Conservation (phyloP, 2,797 vertebrate species). For the Gambelia wislizenii region DNA sequence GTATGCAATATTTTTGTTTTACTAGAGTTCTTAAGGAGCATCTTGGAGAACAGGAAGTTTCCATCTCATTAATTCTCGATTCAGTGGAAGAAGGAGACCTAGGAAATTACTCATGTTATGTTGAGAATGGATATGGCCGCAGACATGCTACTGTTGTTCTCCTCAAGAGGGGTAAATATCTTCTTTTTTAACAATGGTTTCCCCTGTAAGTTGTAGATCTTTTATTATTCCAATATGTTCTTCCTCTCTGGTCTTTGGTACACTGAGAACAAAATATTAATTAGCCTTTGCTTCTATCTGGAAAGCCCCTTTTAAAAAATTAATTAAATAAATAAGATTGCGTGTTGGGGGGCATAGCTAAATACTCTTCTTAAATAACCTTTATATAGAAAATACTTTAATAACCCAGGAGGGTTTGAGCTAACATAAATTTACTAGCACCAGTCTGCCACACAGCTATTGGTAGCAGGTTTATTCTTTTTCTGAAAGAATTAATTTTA, state of each 20-base stretch:
- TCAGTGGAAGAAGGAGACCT: slow-evolving; percentile 94
- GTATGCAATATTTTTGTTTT: slow-evolving; percentile 55
- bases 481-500: slow-evolving; percentile 21
- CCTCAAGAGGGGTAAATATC: slow-evolving; percentile 90
- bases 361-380: slow-evolving; percentile 31
- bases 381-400: slow-evolving; percentile 21
- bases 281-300: slow-evolving; percentile 10
- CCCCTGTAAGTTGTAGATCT: background rate
- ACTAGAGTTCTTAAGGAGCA: slow-evolving; percentile 94
- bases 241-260: slow-evolving; percentile 2
- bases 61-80: slow-evolving; percentile 95
- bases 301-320: slow-evolving; percentile 6
- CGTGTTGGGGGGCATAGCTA: slow-evolving; percentile 19
- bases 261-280: background rate
- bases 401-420: slow-evolving; percentile 37
- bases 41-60: slow-evolving; percentile 97
- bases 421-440: slow-evolving; percentile 20
- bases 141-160: slow-evolving; percentile 94
- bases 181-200: slow-evolving; percentile 10
- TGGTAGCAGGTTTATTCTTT: slow-evolving; percentile 1
- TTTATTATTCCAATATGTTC: background rate
- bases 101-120: slow-evolving; percentile 98
- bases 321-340: slow-evolving; percentile 20
- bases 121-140: slow-evolving; percentile 95
- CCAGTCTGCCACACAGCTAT: slow-evolving; percentile 14